phyloP scores from a whole-genome alignment of 2,113 vertebrate genomes.

The Oreochromis niloticus region DNA sequence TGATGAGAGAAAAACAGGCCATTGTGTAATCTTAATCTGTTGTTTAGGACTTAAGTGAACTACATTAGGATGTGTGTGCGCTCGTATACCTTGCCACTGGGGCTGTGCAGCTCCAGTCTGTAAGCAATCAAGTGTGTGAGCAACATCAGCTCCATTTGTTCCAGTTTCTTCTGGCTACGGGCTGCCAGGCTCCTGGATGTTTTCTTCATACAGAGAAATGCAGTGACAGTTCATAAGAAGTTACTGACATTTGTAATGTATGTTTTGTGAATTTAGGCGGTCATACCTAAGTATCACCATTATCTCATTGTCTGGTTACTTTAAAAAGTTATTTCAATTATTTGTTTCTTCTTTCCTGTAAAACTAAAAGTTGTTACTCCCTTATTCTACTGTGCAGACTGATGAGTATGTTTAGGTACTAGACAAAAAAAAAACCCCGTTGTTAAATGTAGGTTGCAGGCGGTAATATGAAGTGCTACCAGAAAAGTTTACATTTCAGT shows the following conservation, averaged over 20 bases:
- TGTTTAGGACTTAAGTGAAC: background rate
- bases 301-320: background rate
- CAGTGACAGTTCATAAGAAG: background rate
- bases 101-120: slow-evolving; percentile 69
- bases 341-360: background rate
- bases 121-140: slow-evolving; percentile 51
- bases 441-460: background rate
- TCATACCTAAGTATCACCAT: background rate
- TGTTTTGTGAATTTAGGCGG: background rate
- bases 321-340: rapidly evolving
- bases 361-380: background rate
- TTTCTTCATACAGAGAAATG: slow-evolving; percentile 38
- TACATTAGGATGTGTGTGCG: background rate
- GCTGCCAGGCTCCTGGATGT: slow-evolving; percentile 4
- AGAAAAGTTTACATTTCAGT: background rate
- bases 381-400: background rate
- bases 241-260: background rate
- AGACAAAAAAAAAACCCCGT: rapidly evolving
- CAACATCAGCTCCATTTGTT: slow-evolving; percentile 69
- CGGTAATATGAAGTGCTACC: background rate
- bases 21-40: background rate
- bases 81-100: slow-evolving; percentile 59
- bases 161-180: slow-evolving; percentile 65
- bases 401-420: background rate
- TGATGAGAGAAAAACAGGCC: background rate